Conservation (phyloP, 2,113 vertebrate species). For the Butorides virescens region DNA sequence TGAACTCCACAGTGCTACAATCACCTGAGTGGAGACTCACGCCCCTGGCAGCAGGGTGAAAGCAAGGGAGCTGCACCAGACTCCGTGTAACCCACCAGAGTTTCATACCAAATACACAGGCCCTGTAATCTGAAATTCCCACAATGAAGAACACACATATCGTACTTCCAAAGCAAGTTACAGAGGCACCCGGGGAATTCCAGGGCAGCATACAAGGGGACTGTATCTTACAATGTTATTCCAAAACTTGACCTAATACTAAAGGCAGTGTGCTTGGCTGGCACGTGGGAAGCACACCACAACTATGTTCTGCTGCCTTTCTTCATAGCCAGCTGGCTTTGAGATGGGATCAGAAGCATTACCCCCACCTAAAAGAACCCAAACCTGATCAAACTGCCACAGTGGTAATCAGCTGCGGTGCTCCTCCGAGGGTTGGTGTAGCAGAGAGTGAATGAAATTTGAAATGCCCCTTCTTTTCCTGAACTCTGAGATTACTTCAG, state of each 20-base stretch:
- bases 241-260: neutral
- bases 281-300: neutral
- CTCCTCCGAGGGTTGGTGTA: neutral
- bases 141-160: neutral
- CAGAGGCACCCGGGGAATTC: neutral
- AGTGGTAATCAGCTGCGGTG: neutral
- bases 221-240: neutral
- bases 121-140: neutral
- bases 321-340: neutral
- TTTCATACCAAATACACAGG: neutral
- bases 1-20: neutral
- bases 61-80: neutral
- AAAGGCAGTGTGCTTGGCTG: neutral
- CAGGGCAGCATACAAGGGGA: neutral
- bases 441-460: neutral
- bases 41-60: neutral
- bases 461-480: neutral
- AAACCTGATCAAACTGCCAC: neutral
- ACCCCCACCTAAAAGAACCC: neutral
- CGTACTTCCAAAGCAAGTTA: conserved; percentile 1
- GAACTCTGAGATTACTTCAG: neutral
- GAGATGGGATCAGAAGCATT: neutral
- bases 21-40: neutral
- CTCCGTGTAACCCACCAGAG: neutral
- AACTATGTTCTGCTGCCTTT: neutral